A percentile compares a stretch with the other conserved stretches of the same genome.
Evolutionary conservation across 1,140 invertebrate species (phyloP).

Genomic region (Ctenoplectra terminalis): DNA sequence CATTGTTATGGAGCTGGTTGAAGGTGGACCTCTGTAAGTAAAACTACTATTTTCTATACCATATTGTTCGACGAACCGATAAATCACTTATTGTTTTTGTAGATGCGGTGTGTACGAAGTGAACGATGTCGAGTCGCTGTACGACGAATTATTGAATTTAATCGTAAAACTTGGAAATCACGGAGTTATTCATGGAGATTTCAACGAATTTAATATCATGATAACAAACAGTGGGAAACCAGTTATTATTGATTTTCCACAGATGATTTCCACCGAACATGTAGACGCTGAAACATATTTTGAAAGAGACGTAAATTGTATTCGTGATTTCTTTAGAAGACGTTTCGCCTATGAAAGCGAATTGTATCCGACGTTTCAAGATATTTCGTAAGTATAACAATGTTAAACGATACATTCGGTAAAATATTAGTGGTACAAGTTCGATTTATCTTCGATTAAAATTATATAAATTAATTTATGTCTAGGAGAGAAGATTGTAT

Average conservation of each 20-base stretch:
- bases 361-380: conserved; percentile 92
- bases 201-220: conserved; percentile 99
- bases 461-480: conserved; percentile 29
- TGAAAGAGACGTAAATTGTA: conserved; percentile 96
- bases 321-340: conserved; percentile 95
- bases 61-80: not conserved
- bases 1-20: conserved; percentile 97
- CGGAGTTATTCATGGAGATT: conserved; percentile 99
- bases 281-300: conserved; percentile 97
- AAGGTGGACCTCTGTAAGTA: conserved; percentile 88
- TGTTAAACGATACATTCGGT: no score
- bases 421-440: no score
- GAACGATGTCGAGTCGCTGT: conserved; percentile 90
- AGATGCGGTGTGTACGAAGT: conserved; percentile 93
- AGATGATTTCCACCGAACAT: conserved; percentile 98
- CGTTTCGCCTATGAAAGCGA: conserved; percentile 96
- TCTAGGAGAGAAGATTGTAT: conserved; percentile 90
- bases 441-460: not conserved
- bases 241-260: conserved; percentile 98
- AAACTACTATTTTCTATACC: not conserved
- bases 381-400: conserved; percentile 85
- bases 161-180: conserved; percentile 95
- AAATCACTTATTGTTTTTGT: conserved; percentile 30
- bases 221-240: conserved; percentile 91
- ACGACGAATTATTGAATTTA: conserved; percentile 97